Evolutionary conservation across 2,888 invertebrate species (phyloP), one percentile per base, ranked within the genome.

Genomic region (Zhengitettix transpicula): DNA sequence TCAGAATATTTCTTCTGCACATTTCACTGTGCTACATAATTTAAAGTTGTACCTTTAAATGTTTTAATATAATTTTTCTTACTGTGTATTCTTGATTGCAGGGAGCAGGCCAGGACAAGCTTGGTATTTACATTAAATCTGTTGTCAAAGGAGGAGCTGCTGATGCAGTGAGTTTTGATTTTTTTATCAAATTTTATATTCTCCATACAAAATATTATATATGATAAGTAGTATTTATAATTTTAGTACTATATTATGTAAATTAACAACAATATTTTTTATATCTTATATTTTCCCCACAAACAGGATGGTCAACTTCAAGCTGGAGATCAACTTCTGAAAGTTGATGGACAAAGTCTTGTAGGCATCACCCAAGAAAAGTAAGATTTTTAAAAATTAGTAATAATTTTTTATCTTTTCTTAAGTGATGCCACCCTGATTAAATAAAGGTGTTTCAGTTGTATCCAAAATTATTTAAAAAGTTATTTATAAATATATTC

Each of bases 61-160:
- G 28, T 28, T 28, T 28, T 28, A 28, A 2, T 5, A 28, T 28
- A 2, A 28, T 28, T 28, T 28, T 28, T 5, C 28, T 28, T 28
- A 28, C 2, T 28, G 7, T 2, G 28, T 28, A 28, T 11, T 62
- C 59, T 55, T 66, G 66, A 61, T 73, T 74, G 15, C 71, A 84
- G 81, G 88, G 88, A 40, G 82, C 85, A 57, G 85, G 85, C 8
- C 88, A 89, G 70, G 82, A 83, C 68, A 84, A 92, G 67, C 78
- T 94, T 63, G 98, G 99, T 55, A 99, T 99, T 72, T 99, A 98
- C 77, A 95, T 99, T 65, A 99, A 99, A 77, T 96, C 96, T 17
- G 97, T 99, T 41, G 97, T 99, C 51, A 86, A 93, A 62, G 95
- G 91, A 59, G 92, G 92, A 52, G 91, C 92, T 61, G 92, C 92